Conservation (phyloP, 2,888 invertebrate species). For the Unio pictorum region DNA sequence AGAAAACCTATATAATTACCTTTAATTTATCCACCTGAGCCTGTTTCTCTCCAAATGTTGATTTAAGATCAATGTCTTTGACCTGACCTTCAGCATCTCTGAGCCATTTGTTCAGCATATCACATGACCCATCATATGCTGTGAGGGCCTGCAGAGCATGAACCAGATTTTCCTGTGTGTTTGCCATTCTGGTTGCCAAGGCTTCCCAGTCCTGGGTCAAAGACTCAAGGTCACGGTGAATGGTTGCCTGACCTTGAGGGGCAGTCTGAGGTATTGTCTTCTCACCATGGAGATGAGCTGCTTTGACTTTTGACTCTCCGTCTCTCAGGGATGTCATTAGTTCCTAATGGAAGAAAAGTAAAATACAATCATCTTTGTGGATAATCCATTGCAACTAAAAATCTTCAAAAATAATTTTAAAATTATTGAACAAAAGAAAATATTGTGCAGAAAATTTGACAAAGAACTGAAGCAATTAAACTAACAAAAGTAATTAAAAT, state of each 20-base stretch:
- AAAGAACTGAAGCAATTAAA: neutral
- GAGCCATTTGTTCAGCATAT: constrained; percentile 86
- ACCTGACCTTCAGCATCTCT: constrained; percentile 87
- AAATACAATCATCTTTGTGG: too few relatives aligned
- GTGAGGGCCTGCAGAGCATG: constrained; percentile 84
- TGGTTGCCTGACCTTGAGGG: constrained; percentile 91
- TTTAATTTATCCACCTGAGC: constrained; percentile 85
- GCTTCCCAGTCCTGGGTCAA: constrained; percentile 89
- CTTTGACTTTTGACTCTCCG: constrained; percentile 81
- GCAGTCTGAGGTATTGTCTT: constrained; percentile 93
- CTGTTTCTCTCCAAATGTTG: constrained; percentile 86
- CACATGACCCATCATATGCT: constrained; percentile 84
- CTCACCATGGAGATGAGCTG: constrained; percentile 88
- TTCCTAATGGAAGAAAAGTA: constrained; percentile 49
- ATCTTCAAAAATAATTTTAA: too few relatives aligned
- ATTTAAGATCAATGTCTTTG: constrained; percentile 86
- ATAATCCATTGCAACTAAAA: too few relatives aligned
- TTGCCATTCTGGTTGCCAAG: constrained; percentile 87
- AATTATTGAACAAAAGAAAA: too few relatives aligned
- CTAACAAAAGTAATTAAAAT: neutral
- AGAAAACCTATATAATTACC: constrained; percentile 33
- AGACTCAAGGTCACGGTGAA: constrained; percentile 86
- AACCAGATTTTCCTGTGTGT: constrained; percentile 86
- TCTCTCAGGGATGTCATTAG: constrained; percentile 53
- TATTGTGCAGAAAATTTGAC: neutral